A percentile compares a stretch with the other conserved stretches of the same genome.
Evolutionary conservation across 2,888 invertebrate genomes (phyloP).

Genomic region (Papilio protenor): DNA sequence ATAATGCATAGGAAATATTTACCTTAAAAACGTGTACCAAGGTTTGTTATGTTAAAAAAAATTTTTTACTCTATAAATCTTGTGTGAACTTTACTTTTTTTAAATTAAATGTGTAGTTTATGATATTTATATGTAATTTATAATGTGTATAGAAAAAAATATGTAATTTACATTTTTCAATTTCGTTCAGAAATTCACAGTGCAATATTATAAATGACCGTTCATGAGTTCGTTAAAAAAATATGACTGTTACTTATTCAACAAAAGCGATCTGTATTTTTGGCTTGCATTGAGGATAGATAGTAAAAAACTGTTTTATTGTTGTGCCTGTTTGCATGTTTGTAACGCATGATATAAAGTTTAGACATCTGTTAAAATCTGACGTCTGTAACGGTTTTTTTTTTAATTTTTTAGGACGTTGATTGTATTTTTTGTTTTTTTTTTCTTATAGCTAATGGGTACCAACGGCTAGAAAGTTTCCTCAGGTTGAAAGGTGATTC

Average conservation of each 20-base stretch:
- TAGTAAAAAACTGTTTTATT: slow-evolving; percentile 29
- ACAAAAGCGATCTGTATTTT: neutral
- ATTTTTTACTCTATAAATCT: neutral
- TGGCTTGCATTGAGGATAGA: slow-evolving; percentile 32
- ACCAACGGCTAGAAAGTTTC: slow-evolving; percentile 17
- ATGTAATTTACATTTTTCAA: neutral
- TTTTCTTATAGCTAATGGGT: slow-evolving; percentile 23
- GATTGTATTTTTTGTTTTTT: neutral
- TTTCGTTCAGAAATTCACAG: slow-evolving; percentile 27
- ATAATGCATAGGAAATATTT: neutral
- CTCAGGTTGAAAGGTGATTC: slow-evolving; percentile 22
- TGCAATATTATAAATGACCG: neutral
- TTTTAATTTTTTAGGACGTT: neutral
- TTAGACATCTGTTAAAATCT: slow-evolving; percentile 42
- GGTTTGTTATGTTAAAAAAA: neutral
- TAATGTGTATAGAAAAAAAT: neutral
- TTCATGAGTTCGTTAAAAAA: neutral
- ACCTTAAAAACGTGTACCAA: neutral
- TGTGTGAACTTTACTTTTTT: neutral
- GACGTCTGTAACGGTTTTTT: neutral
- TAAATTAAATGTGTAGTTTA: neutral
- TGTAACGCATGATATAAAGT: slow-evolving; percentile 35
- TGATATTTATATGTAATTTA: neutral
- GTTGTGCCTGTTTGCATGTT: slow-evolving; percentile 14
- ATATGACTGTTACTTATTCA: neutral